Evolutionary conservation across 1,140 invertebrate genomes (phyloP), one percentile per base, ranked within the genome.

Genomic region (Calliopsis andreniformis): DNA sequence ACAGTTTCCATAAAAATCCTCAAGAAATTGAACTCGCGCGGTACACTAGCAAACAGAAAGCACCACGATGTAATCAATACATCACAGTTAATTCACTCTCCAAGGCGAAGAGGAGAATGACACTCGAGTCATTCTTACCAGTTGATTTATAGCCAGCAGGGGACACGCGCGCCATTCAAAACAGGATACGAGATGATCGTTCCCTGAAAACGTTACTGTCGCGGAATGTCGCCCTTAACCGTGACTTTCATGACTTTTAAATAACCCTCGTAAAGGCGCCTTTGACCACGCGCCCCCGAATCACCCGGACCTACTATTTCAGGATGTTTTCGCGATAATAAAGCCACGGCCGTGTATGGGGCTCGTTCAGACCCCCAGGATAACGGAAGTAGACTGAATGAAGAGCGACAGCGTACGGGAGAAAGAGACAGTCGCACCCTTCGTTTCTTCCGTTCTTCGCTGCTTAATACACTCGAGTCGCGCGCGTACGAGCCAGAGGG

Each of bases 311-410:
- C 51, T 45, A 73, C 49, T 56, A 56, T 66, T 56, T 35, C 80
- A 82, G 80, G 80, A 82, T 82, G 80, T 81, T 82, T 81, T 77
- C 66, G 61, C 32, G 66, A 81, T 81, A 82, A 82, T 82, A 82
- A 82, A 82, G 66, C 80, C 45, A 58, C 62, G 63, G 35, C n/a
- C 35, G 23, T 47, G 51, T 55, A 51, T 55, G 45, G 39, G 39
- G 35, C 58, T 76, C 53, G 62, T 71, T 67, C 61, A 70, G 30
- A 62, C 80, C 80, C 35, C 79, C 47, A 72, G 68, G 73, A 78
- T 82, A 82, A 82, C 80, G 80, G 80, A 82, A 82, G 80, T 82
- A 59, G 63, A 72, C 68, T 82, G 81, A 79, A 78, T 82, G n/a
- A 62, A 55, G 64, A 49, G 62, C n/a, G n/a, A n/a, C n/a, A n/a